Evolutionary conservation across 35 echinoderm and acorn worm species (phyloP), one percentile per base, ranked within the genome.

Genomic region (Chiridota heheva): DNA sequence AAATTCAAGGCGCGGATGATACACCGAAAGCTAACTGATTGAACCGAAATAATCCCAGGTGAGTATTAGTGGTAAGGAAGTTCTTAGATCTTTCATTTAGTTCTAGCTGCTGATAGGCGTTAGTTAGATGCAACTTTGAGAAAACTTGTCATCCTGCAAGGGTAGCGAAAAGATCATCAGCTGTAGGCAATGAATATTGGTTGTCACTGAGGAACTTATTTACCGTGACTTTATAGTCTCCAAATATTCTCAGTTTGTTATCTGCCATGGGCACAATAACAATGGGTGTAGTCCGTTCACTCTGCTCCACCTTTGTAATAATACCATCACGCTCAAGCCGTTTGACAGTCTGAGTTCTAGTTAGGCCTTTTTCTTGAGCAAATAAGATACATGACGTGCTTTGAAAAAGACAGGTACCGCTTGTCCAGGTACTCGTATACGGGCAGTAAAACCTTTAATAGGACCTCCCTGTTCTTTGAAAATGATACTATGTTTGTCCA

Each of bases 31-130:
- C 62, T 16, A 91, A 36, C 20, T 73, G 32, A 12, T 75, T 84
- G 29, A 58, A 86, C 36, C 60, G 47, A 42, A 81, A 81, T 40
- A 81, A 31, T 2, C 78, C 60, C 37, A 65, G 18, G 1, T 81
- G 60, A 7, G 78, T 81, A 22, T 63, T 91, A 39, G 63, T 69
- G 6, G 81, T 91, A 16, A 85, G 35, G 33, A 69, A 72, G 29
- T 80, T 34, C 34, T 48, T 63, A 20, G 81, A 85, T n/a, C 80
- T 18, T 0, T 42, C 73, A 63, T 84, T 76, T 3, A 91, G 35
- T 16, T 69, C 29, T 29, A 90, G 40, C 48, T 90, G 79, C 27
- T 85, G 82, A 38, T 91, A 91, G 2, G 88, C 64, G 4, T 84
- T 48, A 15, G 63, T 44, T 41, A 81, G 39, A 34, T 89, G 76